Evolutionary conservation across 2,888 invertebrate genomes (phyloP).

Genomic region (Cheilosia vernalis): DNA sequence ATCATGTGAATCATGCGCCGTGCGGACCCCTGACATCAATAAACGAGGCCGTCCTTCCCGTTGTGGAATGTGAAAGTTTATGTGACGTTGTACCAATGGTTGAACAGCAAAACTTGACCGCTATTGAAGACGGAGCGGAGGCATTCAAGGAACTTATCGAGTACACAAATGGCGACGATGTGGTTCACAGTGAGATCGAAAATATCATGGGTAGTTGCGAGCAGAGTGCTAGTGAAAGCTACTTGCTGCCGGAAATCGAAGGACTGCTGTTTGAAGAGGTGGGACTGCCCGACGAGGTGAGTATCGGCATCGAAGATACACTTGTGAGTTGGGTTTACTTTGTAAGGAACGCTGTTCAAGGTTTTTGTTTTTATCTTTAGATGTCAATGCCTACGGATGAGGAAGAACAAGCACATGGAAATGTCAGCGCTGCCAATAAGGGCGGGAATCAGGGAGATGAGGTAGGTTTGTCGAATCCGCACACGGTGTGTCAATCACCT

Average conservation of each 20-base stretch:
- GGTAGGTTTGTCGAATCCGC: constrained; percentile 13
- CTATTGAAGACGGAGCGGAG: constrained; percentile 25
- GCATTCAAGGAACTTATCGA: constrained; percentile 56
- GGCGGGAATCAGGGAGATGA: constrained; percentile 31
- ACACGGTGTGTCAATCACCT: constrained; percentile 10
- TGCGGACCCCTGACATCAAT: constrained; percentile 16
- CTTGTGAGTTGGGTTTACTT: constrained; percentile 31
- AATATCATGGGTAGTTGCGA: constrained; percentile 25
- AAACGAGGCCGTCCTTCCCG: constrained; percentile 6
- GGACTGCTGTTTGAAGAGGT: constrained; percentile 45
- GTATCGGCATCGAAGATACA: neutral
- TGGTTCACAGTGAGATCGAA: constrained; percentile 31
- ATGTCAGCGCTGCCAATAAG: neutral
- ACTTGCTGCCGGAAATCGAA: constrained; percentile 44
- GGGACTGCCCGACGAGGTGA: neutral
- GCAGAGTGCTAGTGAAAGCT: constrained; percentile 8
- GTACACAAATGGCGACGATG: constrained; percentile 45
- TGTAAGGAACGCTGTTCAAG: constrained; percentile 1
- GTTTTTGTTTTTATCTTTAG: neutral
- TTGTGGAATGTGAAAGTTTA: constrained; percentile 31
- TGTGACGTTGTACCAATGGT: constrained; percentile 9
- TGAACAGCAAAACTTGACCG: neutral
- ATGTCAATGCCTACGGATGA: neutral
- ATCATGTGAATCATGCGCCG: constrained; percentile 55
- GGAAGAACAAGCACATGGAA: neutral